A percentile compares a stretch with the other conserved stretches of the same genome.
Evolutionary conservation across 2,888 invertebrate species (phyloP).

Genomic region (Kuschelorhynchus macadamiae): DNA sequence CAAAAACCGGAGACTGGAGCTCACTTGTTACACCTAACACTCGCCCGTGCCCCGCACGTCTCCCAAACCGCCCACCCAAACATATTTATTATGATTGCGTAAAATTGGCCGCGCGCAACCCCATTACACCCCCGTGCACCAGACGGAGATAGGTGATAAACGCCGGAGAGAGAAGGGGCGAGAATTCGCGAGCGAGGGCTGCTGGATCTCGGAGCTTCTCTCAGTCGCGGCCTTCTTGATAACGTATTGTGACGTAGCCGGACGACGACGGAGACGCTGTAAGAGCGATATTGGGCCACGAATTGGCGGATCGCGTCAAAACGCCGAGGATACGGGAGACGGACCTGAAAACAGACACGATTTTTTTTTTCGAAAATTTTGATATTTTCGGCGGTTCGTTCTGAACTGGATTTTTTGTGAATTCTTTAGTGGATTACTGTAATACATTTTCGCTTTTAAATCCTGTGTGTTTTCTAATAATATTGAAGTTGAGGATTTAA

Average conservation of each 20-base stretch:
- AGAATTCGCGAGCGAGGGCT: conserved; percentile 45
- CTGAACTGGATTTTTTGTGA: too few relatives aligned
- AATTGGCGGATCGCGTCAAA: conserved; percentile 32
- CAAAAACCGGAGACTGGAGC: conserved; percentile 14
- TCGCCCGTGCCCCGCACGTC: conserved; percentile 26
- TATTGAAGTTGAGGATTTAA: too few relatives aligned
- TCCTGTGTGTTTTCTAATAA: too few relatives aligned
- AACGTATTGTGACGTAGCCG: conserved; percentile 27
- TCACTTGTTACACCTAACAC: conserved; percentile 48
- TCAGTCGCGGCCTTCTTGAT: conserved; percentile 25
- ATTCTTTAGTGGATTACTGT: too few relatives aligned
- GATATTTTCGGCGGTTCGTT: too few relatives aligned
- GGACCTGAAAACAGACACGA: not conserved
- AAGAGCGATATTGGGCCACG: too few relatives aligned
- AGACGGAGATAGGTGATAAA: conserved; percentile 2
- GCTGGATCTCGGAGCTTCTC: conserved; percentile 45
- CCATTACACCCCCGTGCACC: conserved; percentile 33
- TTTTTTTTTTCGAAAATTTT: too few relatives aligned
- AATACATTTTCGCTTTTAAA: too few relatives aligned
- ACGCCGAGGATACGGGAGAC: conserved; percentile 20
- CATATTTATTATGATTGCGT: conserved; percentile 53
- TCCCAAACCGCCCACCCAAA: conserved; percentile 52
- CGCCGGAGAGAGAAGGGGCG: conserved; percentile 26
- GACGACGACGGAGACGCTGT: conserved; percentile 4
- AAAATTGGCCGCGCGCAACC: conserved; percentile 52